Base-by-base conservation (phyloP, 2,113 vertebrate genomes). In the Herpetotheres cachinnans region DNA sequence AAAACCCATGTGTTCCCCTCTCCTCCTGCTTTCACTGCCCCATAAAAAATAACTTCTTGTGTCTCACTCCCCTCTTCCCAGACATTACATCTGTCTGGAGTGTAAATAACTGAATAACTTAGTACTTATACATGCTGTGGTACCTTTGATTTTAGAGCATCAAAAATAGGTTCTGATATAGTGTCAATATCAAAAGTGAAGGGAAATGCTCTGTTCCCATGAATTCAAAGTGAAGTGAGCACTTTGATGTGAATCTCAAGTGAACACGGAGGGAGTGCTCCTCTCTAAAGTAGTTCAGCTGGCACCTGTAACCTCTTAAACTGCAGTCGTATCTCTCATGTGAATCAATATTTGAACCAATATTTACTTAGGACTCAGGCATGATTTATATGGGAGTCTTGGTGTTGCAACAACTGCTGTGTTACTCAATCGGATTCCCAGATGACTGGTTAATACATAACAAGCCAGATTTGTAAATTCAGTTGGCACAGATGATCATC, bases 361-460 rank as follows among this genome's bases (percentile, higher is more conserved):
- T 97, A 95, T 98, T 98, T 95, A 84, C 95, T 82, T 62, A 94
- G 78, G 92, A 83, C 87, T 93, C 21, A 46, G 84, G 55, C 77
- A 93, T 78, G 95, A 94, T 94, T 96, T 94, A 94, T 96, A 83
- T 90, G 86, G 85, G 86, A 97, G 78, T 86, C 82, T 47, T 85
- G 74, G 87, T 97, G 52, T 97, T 95, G 95, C 96, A 93, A 78
- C 91, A 97, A 90, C 88, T 73, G 65, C 90, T 67, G 89, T 65
- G 82, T 98, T 98, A 95, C 97, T 97, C 96, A 96, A 95, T 50
- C 47, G 10, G 71, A 72, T 96, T 97, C 97, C 89, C 90, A 95
- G 67, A 89, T 93, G 92, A 65, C 91, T 88, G 65, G 96, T 97
- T 98, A 98, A 97, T 96, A 70, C 80, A 34, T 96, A 97, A 95